A percentile compares a stretch with the other conserved stretches of the same genome.
phyloP scores from a whole-genome alignment of 2,113 vertebrate genomes.

The Cyrtonyx montezumae region DNA sequence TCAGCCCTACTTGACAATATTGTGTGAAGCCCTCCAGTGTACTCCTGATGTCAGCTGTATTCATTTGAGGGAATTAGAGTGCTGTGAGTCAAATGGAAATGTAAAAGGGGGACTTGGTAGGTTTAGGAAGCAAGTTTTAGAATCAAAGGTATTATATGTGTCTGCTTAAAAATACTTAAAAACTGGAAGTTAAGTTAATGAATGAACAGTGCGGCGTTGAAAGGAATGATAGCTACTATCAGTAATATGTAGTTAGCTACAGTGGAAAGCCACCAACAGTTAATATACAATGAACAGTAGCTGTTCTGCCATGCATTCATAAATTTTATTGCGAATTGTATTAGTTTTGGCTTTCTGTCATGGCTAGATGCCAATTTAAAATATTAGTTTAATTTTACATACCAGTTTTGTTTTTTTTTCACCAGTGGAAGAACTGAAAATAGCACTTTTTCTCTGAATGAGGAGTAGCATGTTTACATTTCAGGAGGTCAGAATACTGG shows the following conservation, averaged over 20 bases:
- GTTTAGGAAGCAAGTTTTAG: background rate
- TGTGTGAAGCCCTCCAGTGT: background rate
- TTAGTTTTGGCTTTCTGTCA: conserved; percentile 40
- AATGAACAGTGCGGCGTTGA: background rate
- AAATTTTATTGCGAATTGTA: background rate
- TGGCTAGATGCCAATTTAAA: background rate
- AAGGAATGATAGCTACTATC: background rate
- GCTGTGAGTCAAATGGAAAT: background rate
- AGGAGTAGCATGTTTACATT: background rate
- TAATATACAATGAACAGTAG: background rate
- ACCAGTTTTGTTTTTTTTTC: background rate
- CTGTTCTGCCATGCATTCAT: background rate
- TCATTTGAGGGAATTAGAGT: background rate
- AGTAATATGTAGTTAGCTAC: background rate
- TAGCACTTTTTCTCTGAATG: background rate
- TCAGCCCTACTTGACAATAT: background rate
- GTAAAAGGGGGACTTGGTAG: background rate
- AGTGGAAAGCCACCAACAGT: background rate
- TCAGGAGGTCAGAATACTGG: background rate
- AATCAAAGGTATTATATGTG: background rate
- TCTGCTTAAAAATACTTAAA: background rate
- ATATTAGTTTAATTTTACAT: background rate
- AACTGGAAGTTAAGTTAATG: background rate
- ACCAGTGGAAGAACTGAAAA: conserved; percentile 32
- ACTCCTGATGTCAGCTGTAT: background rate